phyloP scores from a whole-genome alignment of 2,113 vertebrate species.

The Sapajus apella region DNA sequence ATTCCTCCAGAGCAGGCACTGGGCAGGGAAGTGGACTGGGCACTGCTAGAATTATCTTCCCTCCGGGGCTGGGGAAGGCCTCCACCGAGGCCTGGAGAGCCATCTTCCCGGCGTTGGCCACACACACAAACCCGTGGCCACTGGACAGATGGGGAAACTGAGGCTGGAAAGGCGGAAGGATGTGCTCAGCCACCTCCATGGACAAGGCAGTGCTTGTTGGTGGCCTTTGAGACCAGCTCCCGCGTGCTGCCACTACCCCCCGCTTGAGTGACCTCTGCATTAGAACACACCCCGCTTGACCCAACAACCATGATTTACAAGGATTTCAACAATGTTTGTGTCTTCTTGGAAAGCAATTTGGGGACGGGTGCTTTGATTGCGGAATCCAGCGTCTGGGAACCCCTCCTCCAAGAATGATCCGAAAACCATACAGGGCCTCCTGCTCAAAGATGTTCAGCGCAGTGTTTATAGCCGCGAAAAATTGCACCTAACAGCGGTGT shows the following conservation, averaged over 20 bases:
- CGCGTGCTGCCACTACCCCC: background rate
- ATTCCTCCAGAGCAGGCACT: constrained; percentile 26
- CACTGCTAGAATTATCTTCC: background rate
- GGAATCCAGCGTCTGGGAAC: constrained; percentile 45
- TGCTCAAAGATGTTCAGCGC: background rate
- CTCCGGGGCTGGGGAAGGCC: accelerated
- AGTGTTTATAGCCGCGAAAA: background rate
- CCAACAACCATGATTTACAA: constrained; percentile 42
- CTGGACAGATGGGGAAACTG: background rate
- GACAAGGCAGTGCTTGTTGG: background rate
- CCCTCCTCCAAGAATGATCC: background rate
- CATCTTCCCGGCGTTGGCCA: background rate
- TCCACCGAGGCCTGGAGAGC: constrained; percentile 56
- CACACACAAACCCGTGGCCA: accelerated
- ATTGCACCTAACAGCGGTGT: background rate
- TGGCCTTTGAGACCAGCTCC: background rate
- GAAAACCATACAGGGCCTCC: constrained; percentile 15
- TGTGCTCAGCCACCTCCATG: accelerated
- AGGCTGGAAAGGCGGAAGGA: background rate
- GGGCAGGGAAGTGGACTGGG: constrained; percentile 30
- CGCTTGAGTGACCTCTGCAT: background rate
- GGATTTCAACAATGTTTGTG: constrained; percentile 13
- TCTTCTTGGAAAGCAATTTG: constrained; percentile 73
- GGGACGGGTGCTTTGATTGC: constrained; percentile 43
- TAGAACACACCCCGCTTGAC: background rate